A percentile compares a stretch with the other conserved stretches of the same genome.
These are phyloP conservation scores for Echinometra lucunter DNA, from an alignment of 53 echinoderm and acorn worm genomes.

Conservation along the genomic window DNA sequence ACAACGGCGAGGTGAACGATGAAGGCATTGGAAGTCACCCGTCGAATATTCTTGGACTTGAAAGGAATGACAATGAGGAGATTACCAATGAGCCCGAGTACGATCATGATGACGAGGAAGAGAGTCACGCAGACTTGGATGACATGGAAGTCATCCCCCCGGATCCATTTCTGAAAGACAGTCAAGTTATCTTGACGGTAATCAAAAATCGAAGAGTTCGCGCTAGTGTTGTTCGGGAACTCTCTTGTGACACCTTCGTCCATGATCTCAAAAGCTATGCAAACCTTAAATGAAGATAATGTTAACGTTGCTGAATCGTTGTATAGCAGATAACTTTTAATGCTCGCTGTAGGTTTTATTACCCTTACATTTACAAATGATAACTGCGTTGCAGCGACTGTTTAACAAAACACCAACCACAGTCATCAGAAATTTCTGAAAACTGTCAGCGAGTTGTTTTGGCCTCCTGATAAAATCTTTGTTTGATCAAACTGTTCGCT, in stretches of 20 bases:
- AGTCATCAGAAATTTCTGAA: not conserved
- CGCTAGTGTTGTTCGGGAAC: not conserved
- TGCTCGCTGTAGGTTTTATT: not conserved
- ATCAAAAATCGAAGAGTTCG: not conserved
- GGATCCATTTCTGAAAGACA: not conserved
- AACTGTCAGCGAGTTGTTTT: too few species aligned
- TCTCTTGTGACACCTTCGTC: not conserved
- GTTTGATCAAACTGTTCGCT: not conserved
- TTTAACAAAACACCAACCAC: not conserved
- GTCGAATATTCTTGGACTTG: constrained; percentile 3
- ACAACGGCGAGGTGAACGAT: constrained; percentile 31
- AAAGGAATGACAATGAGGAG: constrained; percentile 15
- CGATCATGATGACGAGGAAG: not conserved
- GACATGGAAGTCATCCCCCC: not conserved
- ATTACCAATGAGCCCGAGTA: constrained; percentile 20
- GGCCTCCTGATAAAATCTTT: too few species aligned
- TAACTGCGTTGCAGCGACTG: not conserved
- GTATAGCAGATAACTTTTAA: not conserved
- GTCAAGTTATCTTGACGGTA: not conserved
- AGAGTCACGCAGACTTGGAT: not conserved
- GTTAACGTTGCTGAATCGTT: not conserved
- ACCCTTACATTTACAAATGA: not conserved
- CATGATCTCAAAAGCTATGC: not conserved
- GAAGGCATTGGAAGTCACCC: constrained; percentile 41
- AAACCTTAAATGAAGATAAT: not conserved